Percentiles rank a stretch among this genome's conserved stretches.
Conservation (phyloP, 2,113 vertebrate species). For the Pavo muticus region DNA sequence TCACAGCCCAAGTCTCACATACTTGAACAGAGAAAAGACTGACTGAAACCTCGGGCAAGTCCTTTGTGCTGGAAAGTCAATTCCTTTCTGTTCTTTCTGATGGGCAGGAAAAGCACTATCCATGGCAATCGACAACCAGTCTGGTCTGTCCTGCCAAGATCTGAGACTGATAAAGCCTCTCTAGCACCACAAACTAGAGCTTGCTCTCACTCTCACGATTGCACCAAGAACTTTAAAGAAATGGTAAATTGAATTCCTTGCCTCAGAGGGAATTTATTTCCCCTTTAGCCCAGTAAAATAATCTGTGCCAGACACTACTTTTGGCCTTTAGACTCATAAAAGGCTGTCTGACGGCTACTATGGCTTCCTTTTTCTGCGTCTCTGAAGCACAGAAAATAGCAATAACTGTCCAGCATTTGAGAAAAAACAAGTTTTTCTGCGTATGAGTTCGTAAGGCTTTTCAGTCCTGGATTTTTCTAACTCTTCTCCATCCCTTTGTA, state of each 20-base stretch:
- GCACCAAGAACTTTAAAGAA: slow-evolving; percentile 16
- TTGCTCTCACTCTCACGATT: not conserved
- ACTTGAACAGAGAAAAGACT: not conserved
- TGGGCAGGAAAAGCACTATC: not conserved
- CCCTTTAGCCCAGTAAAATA: slow-evolving; percentile 47
- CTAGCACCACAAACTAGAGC: not conserved
- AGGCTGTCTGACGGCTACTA: slow-evolving; percentile 19
- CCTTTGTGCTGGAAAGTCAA: not conserved
- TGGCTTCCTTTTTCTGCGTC: slow-evolving; percentile 27
- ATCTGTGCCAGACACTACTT: slow-evolving; percentile 53
- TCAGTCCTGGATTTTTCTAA: not conserved
- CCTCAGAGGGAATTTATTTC: not conserved
- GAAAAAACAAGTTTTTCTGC: not conserved
- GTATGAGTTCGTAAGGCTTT: not conserved
- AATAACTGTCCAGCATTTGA: not conserved
- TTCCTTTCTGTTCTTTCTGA: not conserved
- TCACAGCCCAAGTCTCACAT: not conserved
- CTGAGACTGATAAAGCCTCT: not conserved
- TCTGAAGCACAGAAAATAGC: slow-evolving; percentile 25
- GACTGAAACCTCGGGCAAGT: not conserved
- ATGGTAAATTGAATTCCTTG: not conserved
- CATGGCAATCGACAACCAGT: fast-evolving
- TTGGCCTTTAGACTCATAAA: slow-evolving; percentile 33
- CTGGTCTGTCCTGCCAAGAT: not conserved
- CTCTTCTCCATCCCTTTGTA: not conserved